Percentiles rank a stretch among this genome's conserved stretches.
Conservation (phyloP, 1,140 invertebrate species). For the Prorops nasuta region DNA sequence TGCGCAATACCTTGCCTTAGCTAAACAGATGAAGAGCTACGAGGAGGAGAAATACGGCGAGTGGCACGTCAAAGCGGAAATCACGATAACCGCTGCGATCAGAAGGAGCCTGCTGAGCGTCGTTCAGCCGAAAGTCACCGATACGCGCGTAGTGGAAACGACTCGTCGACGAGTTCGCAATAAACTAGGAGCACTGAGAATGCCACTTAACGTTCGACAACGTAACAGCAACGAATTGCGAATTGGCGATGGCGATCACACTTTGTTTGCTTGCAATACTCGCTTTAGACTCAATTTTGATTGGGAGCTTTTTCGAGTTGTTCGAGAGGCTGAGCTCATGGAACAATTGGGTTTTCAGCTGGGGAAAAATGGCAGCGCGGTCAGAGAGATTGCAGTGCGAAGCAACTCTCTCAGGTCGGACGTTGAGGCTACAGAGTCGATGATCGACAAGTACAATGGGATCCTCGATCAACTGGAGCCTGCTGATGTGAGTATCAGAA, state of each 20-base stretch:
- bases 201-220: no score
- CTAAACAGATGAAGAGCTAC: constrained; percentile 72
- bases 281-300: constrained; percentile 68
- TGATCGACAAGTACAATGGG: constrained; percentile 64
- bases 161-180: no score
- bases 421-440: constrained; percentile 59
- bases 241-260: no score
- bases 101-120: constrained; percentile 68
- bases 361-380: constrained; percentile 63
- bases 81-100: constrained; percentile 62
- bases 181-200: no score
- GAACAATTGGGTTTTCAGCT: constrained; percentile 73
- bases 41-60: constrained; percentile 69
- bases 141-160: no score
- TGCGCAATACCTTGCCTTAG: constrained; percentile 71
- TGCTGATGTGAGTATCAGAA: constrained; percentile 58
- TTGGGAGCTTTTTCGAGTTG: constrained; percentile 66
- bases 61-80: constrained; percentile 62
- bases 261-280: constrained; percentile 65
- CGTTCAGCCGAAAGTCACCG: no score
- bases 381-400: constrained; percentile 69
- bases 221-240: no score
- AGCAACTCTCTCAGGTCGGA: constrained; percentile 67
- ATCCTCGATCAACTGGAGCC: constrained; percentile 61
- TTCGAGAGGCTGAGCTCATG: constrained; percentile 74